phyloP scores from a whole-genome alignment of 2,888 invertebrate genomes.

The Drosophila quinaria region DNA sequence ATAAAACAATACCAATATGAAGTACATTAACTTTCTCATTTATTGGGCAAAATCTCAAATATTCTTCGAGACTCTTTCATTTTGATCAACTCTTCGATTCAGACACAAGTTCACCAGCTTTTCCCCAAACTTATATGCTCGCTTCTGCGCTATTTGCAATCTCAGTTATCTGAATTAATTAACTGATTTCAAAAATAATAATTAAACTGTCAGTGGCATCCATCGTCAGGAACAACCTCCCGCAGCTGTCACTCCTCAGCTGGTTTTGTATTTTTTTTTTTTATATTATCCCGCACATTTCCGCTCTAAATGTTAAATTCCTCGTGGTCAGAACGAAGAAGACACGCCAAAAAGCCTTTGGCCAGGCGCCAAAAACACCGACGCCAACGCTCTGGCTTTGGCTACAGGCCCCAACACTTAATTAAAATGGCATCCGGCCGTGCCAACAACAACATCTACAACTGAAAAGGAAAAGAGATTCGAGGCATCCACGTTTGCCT shows the following conservation, averaged over 20 bases:
- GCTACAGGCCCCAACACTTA: constrained; percentile 70
- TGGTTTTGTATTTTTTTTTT: constrained; percentile 30
- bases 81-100: constrained; percentile 7
- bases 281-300: constrained; percentile 42
- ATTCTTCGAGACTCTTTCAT: not conserved
- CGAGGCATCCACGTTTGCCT: constrained; percentile 43
- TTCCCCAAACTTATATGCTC: no score
- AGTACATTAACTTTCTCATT: not conserved
- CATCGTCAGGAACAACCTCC: constrained; percentile 35
- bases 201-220: constrained; percentile 73
- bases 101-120: not conserved
- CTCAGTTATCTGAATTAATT: constrained; percentile 68
- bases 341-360: constrained; percentile 53
- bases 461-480: constrained; percentile 14
- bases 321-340: constrained; percentile 49
- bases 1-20: not conserved
- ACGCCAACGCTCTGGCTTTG: constrained; percentile 46
- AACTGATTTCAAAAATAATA: constrained; percentile 73
- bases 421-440: constrained; percentile 75
- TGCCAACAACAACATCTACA: constrained; percentile 42
- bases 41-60: not conserved
- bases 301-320: constrained; percentile 67
- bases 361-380: constrained; percentile 51
- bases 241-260: constrained; percentile 52
- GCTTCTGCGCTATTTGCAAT: no score